Base-by-base conservation (phyloP, 1,140 invertebrate species). In the Geopemphigus sp. region DNA sequence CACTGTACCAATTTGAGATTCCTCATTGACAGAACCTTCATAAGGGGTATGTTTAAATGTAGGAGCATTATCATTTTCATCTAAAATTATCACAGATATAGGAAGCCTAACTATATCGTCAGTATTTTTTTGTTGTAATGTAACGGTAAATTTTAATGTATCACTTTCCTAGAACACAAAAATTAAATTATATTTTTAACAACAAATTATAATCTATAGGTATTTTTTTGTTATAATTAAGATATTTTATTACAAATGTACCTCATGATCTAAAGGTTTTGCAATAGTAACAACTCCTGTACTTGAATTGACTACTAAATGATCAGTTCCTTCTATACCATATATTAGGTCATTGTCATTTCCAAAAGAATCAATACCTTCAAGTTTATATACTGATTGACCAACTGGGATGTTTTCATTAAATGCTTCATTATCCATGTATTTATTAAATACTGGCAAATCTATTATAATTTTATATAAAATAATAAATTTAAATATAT, bases 11-110 rank as follows among this genome's bases (percentile, higher is more conserved):
- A 93, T 84, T 8, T 86, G 84, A 1, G 92, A 90, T 84, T 96
- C 92, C 87, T 96, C 94, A 29, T 89, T 87, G 11, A 94, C 90
- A 81, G 90, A 88, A 0, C 91, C 89, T 83, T 94, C 91, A 85
- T 96, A 96, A 0, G 93, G 92, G 80, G 89, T 90, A 89, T 92
- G 90, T 86, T 90, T 88, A 86, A 95, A 95, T 80, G 89, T 88
- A 8, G 94, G 94, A 39, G 92, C 87, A 86, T 95, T 95, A 83
- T 97, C 95, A 84, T 97, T 96, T 83, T 93, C 92, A 84, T 97
- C 95, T 6, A 93, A 85, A 53, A 97, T 90, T 29, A 95, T 94
- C 59, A 95, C 91, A 63, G 91, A 92, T 24, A 94, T 90, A 10
- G 92, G 90, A 26, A 94, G 90, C 81, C 89, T 87, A 8, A 94